These are phyloP conservation scores for Ruditapes philippinarum DNA, from an alignment of 1,140 invertebrate genomes.

Conservation along the genomic window DNA sequence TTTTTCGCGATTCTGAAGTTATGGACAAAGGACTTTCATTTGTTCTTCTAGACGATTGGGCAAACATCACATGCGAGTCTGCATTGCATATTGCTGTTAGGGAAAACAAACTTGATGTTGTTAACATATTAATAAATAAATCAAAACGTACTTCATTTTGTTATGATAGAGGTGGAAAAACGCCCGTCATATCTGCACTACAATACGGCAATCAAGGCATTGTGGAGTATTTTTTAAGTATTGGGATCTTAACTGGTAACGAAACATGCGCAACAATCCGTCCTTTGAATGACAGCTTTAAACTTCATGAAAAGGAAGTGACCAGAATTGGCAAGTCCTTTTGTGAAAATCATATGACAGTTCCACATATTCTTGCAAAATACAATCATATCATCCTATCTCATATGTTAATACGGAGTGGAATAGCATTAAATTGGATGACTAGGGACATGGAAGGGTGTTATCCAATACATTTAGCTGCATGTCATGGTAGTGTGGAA, in stretches of 20 bases:
- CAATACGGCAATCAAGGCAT: constrained; percentile 3
- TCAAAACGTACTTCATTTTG: neutral
- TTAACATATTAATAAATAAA: neutral
- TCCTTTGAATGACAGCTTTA: neutral
- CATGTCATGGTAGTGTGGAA: neutral
- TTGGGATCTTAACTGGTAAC: neutral
- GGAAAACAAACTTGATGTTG: neutral
- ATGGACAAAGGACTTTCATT: neutral
- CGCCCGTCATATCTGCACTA: neutral
- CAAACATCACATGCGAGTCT: neutral
- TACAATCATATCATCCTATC: neutral
- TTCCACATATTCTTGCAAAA: neutral
- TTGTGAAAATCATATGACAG: neutral
- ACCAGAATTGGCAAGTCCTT: neutral
- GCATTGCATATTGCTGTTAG: constrained; percentile 9
- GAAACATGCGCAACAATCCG: neutral
- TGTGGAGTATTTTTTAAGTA: constrained; percentile 17
- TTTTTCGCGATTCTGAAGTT: neutral
- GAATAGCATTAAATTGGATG: neutral
- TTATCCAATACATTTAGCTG: neutral
- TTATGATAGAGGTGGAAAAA: constrained; percentile 15
- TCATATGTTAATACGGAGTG: neutral
- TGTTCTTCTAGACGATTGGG: constrained; percentile 21
- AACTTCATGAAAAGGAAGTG: neutral
- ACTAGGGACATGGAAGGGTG: neutral